Percentiles rank a stretch among this genome's conserved stretches.
These are phyloP conservation scores for Malurus melanocephalus DNA, from an alignment of 2,113 vertebrate species.

Conservation along the genomic window DNA sequence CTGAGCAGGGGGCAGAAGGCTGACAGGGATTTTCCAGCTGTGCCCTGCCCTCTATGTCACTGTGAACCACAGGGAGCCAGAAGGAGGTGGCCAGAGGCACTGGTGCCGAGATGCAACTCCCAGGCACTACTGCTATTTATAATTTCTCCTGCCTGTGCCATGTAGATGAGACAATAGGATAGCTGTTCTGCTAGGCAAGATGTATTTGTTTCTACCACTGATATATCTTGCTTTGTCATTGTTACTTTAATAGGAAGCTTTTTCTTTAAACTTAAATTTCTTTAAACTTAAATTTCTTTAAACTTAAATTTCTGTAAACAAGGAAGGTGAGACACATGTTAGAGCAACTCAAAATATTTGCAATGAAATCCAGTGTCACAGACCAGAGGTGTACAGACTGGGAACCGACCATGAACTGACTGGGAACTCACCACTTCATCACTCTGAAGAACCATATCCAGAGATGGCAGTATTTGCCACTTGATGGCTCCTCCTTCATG, in stretches of 20 bases:
- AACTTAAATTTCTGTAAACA: background rate
- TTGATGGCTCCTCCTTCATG: background rate
- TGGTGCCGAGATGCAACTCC: constrained; percentile 15
- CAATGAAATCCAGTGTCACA: background rate
- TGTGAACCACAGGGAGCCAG: background rate
- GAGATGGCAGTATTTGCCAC: background rate
- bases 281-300: too few relatives aligned
- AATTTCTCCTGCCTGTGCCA: background rate
- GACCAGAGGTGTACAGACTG: background rate
- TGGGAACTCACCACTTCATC: background rate
- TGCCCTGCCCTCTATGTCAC: background rate
- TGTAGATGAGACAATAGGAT: constrained; percentile 33
- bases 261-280: background rate
- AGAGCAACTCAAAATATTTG: background rate
- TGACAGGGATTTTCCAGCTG: background rate
- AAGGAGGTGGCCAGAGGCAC: background rate
- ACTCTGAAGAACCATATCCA: background rate
- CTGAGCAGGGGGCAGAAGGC: background rate
- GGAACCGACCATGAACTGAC: background rate
- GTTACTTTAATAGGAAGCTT: background rate
- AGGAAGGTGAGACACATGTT: background rate
- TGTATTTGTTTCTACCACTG: background rate
- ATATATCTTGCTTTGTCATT: constrained; percentile 8
- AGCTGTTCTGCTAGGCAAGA: constrained; percentile 19
- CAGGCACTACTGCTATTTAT: constrained; percentile 45